Evolutionary conservation across 2,888 invertebrate species (phyloP), one percentile per base, ranked within the genome.

Genomic region (Rapana venosa): DNA sequence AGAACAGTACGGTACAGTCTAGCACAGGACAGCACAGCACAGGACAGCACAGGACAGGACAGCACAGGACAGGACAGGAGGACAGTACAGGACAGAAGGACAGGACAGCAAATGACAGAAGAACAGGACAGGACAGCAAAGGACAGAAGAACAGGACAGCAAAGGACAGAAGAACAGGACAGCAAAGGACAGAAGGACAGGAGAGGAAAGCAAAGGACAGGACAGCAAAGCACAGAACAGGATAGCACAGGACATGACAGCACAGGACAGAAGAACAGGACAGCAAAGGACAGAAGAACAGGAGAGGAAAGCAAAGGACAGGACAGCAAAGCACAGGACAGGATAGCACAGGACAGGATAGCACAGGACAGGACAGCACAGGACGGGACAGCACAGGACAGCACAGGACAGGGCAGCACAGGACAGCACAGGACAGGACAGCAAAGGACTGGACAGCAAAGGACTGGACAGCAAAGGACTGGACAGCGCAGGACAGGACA

Each of bases 61-160:
- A 79, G 77, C 77, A 79, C 32, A 79, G 77, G 77, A 79, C 77
- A 79, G 77, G 5, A 79, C 77, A 79, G 77, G 32, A 79, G 13
- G 32, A 32, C 32, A 79, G n/a, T n/a, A n/a, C 77, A 79, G 77
- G 32, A 79, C 32, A 79, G 77, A 11, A 79, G 26, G 77, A 26
- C 70, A 70, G 70, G 70, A 70, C n/a, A n/a, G n/a, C n/a, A n/a
- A n/a, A n/a, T n/a, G n/a, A n/a, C n/a, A n/a, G n/a, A n/a, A n/a
- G n/a, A n/a, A n/a, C 70, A 70, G 70, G 22, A 70, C 70, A 70
- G 26, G 22, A 70, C 15, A 70, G 22, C 77, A 79, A 6, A 79
- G 77, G 77, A 79, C 32, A n/a, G n/a, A n/a, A 32, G 32, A 17
- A 79, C 77, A 79, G 32, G 22, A 79, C 30, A 79, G 77, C 77